Evolutionary conservation across 2,888 invertebrate genomes (phyloP), one percentile per base, ranked within the genome.

Genomic region (Schizaphis graminum): DNA sequence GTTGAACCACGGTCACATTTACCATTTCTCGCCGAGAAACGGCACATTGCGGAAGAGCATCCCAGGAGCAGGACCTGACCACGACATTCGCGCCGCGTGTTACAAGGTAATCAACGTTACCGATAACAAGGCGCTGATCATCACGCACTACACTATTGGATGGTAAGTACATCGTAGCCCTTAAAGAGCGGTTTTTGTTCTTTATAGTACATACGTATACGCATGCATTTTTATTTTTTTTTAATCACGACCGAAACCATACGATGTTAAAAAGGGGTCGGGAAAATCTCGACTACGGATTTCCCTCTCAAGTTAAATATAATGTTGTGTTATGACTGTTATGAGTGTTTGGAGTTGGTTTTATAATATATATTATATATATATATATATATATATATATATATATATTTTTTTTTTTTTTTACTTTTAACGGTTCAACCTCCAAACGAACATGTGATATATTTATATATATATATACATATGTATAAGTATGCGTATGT

Each of bases 61-160:
- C 28, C 93, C 93, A 44, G 93, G 93, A 16, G 86, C 93, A 1
- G 93, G 93, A 21, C 67, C 89, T 28, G 92, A 96, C 95, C 96
- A 97, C 94, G 96, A 97, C 95, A 97, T 97, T 90, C 97, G 97
- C 91, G 95, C 95, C 47, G 95, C 95, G 86, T 95, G 95, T 94
- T 95, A 95, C 94, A 94, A 95, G 87, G 94, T 95, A 85, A 94
- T 95, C 41, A 94, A 95, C 53, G 95, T 95, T 89, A 95, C 95
- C 84, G 95, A 95, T 11, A 95, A 95, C 87, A 95, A 95, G 94
- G 95, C 95, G 56, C 95, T 95, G 95, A 96, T 98, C 89, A 97
- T 98, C 11, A 98, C 98, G 0, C 98, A 98, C 95, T 97, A 98
- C 95, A 98, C 98, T 0, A 97, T 97, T 84, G 98, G 97, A 96